Percentiles rank a stretch among this genome's conserved stretches.
phyloP scores from a whole-genome alignment of 2,113 vertebrate genomes.

The Tragelaphus buxtoni region DNA sequence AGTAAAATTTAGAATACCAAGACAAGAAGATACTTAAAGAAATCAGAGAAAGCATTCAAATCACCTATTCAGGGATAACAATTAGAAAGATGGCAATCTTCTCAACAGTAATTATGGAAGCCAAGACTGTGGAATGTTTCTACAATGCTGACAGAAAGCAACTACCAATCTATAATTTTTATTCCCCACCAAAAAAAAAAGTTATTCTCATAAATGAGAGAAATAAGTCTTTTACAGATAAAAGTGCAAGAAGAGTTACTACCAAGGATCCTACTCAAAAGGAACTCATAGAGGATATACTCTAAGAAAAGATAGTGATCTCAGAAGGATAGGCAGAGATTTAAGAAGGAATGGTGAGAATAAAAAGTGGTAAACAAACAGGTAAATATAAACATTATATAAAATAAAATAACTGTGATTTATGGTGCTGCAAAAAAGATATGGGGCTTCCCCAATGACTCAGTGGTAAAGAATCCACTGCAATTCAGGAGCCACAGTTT shows the following conservation, averaged over 20 bases:
- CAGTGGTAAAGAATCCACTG: neutral
- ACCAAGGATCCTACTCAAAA: neutral
- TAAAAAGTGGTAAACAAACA: neutral
- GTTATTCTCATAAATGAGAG: neutral
- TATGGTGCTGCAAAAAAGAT: neutral
- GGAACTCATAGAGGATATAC: neutral
- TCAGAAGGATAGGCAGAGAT: neutral
- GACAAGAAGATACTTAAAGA: neutral
- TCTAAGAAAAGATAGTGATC: neutral
- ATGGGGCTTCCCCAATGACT: neutral
- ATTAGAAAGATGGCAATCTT: neutral
- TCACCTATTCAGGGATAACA: neutral
- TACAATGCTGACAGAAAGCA: neutral
- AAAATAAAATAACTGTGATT: neutral
- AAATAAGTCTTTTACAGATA: neutral
- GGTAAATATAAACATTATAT: neutral
- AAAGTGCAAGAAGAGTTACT: neutral
- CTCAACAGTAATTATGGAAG: neutral
- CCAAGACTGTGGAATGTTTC: neutral
- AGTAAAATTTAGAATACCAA: neutral
- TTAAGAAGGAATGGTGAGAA: neutral
- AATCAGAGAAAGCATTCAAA: neutral
- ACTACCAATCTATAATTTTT: neutral
- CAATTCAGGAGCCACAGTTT: neutral
- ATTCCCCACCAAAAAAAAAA: neutral